Evolutionary conservation across 2,888 invertebrate species (phyloP), one percentile per base, ranked within the genome.

Genomic region (Cephus pygmeus): DNA sequence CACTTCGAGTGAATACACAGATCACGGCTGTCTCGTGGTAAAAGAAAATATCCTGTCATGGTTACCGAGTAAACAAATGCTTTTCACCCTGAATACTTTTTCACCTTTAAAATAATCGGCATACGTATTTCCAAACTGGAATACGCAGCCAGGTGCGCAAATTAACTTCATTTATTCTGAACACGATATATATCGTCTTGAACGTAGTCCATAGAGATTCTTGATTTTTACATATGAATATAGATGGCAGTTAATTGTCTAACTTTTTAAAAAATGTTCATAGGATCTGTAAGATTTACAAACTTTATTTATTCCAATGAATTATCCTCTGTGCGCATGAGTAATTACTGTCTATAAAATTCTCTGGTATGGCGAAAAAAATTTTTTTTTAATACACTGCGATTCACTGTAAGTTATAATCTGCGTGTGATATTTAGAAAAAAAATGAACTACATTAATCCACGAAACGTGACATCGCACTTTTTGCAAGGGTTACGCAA

Each of bases 1-100:
- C 85, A 78, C 82, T 83, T 81, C 83, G 81, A 87, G 85, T 83
- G 84, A 85, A 84, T 85, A 83, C 85, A 85, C 84, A 79, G 87
- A 84, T 86, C 85, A 81, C 83, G 81, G 83, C 77, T 82, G 56
- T 82, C 82, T 73, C 78, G 75, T 75, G 56, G 68, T 73, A 80
- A 73, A 12, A 56, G 75, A 75, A 73, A 56, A 56, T 56, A 56
- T 56, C 56, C 56, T 56, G 56, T 56, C 56, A 56, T 56, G 56
- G 56, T 23, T 56, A 23, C 56, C 56, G 9, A 56, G 56, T 56
- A 56, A 56, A 56, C 56, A 56, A 56, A 56, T 56, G 23, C 56
- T 56, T 56, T 56, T 15, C 23, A 56, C 56, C 56, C 23, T 56
- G 56, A 56, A 56, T 56, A 56, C 23, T 56, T 56, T 56, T 56